Evolutionary conservation across 2,113 vertebrate genomes (phyloP), one percentile per base, ranked within the genome.

Genomic region (Pungitius pungitius): DNA sequence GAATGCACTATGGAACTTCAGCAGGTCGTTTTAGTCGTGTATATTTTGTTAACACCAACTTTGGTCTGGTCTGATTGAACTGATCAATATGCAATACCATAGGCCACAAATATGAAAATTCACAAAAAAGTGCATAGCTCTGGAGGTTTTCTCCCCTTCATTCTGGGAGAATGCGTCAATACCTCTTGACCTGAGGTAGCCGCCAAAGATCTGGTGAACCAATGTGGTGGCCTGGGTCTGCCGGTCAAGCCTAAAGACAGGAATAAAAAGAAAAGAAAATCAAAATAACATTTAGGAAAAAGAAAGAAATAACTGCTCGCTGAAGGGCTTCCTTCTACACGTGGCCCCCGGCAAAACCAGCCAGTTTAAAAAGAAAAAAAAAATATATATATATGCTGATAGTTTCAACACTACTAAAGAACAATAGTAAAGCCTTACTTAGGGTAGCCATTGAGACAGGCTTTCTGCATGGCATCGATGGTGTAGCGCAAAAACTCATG

Each of bases 151-250:
- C 17, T 17, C 30, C 18, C 9, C 42, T 68, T 62, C 13, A 27
- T 15, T 30, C 14, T 33, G 3, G 39, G 22, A 3, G 60, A 62
- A 27, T 51, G 22, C 60, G 30, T 82, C 88, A 89, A 42, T 88
- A 99, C 98, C 97, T 80, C 97, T 93, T 42, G 98, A 99, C 67
- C 97, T 94, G 91, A 99, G 94, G 84, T 96, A 98, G 69, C 97
- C 97, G 4, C 98, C 98, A 37, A 99, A 99, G 80, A 99, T 99
- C 89, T 99, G 98, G 85, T 99, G 96, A 72, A 99, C 93, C 81
- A 99, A 74, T 0, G 97, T 99, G 0, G 97, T 99, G 35, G 97
- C 96, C 88, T 98, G 97, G 0, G 96, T 97, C 77, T 99, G 96
- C 15, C 97, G 94, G 87, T 99, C 97, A 69, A 99, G 71, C 90